phyloP scores from a whole-genome alignment of 1,140 invertebrate species.

The Apis laboriosa region DNA sequence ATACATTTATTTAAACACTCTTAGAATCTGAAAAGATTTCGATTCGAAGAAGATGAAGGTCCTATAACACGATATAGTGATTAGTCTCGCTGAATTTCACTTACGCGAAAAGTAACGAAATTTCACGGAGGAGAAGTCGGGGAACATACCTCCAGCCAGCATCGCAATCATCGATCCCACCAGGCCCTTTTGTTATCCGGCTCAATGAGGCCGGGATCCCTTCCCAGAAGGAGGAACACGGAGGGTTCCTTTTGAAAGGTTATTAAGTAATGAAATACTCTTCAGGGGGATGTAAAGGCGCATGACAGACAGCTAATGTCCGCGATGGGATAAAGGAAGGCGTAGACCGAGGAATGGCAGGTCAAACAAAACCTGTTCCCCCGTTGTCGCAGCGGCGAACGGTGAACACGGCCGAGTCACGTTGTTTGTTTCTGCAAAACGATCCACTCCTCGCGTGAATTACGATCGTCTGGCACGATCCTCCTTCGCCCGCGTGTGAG shows the following conservation, averaged over 20 bases:
- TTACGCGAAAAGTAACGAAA: too few species aligned
- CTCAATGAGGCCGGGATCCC: not conserved
- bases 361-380: conserved; percentile 61
- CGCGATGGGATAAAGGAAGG: conserved; percentile 46
- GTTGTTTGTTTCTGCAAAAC: conserved; percentile 69
- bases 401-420: conserved; percentile 39
- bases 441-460: conserved; percentile 64
- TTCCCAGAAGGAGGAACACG: conserved; percentile 8
- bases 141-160: too few species aligned
- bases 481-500: conserved; percentile 53
- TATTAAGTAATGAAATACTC: conserved; percentile 63
- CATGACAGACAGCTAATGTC: conserved; percentile 62
- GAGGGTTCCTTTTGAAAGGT: conserved; percentile 41
- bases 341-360: conserved; percentile 54
- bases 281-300: conserved; percentile 42
- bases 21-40: too few species aligned
- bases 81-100: too few species aligned
- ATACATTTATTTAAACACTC: too few species aligned
- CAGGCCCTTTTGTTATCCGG: not conserved
- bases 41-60: too few species aligned
- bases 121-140: too few species aligned
- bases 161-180: not conserved
- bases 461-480: conserved; percentile 68
- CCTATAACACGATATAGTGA: too few species aligned
- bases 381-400: conserved; percentile 36